phyloP scores from a whole-genome alignment of 2,113 vertebrate genomes.

The Nanorana parkeri region DNA sequence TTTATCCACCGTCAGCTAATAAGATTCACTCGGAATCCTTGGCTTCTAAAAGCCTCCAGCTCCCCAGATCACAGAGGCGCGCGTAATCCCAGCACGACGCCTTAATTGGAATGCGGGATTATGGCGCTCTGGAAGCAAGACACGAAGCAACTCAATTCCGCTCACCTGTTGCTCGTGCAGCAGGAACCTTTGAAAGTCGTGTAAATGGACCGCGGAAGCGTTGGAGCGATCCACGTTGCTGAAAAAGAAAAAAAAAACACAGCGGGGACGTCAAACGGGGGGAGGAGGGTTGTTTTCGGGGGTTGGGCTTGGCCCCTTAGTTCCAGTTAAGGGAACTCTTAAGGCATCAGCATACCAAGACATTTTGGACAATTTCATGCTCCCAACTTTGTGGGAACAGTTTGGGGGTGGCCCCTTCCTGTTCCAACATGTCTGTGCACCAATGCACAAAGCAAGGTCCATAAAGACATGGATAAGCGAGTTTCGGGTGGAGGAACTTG shows the following conservation, averaged over 20 bases:
- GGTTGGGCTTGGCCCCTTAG: too few species aligned
- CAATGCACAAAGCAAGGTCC: too few species aligned
- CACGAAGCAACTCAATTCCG: background rate
- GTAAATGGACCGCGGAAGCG: conserved; percentile 84
- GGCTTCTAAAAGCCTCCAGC: background rate
- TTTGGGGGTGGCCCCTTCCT: too few species aligned
- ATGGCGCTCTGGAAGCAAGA: background rate
- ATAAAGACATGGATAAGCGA: too few species aligned
- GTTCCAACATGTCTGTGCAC: too few species aligned
- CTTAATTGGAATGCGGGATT: background rate
- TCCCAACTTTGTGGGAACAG: too few species aligned
- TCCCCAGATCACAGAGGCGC: background rate
- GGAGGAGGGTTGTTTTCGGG: too few species aligned
- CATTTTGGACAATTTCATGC: too few species aligned
- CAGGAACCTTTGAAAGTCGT: conserved; percentile 94
- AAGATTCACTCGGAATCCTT: background rate
- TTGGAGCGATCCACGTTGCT: conserved; percentile 91
- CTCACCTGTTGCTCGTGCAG: conserved; percentile 87
- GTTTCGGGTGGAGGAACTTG: too few species aligned
- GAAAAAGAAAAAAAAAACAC: conserved; percentile 1
- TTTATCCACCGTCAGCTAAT: too few species aligned
- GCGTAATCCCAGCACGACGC: background rate
- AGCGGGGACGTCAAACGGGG: conserved; percentile 14
- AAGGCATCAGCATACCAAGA: too few species aligned
- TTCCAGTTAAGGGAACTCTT: too few species aligned